Base-by-base conservation (phyloP, 2,888 invertebrate species). In the Pristionchus entomophagus region DNA sequence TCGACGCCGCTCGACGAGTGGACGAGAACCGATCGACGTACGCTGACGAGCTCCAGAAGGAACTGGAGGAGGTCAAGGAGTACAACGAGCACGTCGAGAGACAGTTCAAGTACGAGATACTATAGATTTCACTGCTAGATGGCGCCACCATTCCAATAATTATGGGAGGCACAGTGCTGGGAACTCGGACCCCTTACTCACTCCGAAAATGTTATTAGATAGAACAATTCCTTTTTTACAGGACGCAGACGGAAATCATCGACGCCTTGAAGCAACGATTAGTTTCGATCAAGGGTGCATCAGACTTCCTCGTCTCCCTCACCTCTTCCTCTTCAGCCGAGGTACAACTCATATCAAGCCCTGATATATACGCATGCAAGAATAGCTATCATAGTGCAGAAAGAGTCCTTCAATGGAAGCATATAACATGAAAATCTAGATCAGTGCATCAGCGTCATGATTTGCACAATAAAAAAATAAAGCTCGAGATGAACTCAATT, bases 211-310 rank as follows among this genome's bases (percentile, higher is more conserved):
- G 10, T 41, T 69, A 69, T 22, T 22, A 12, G 45, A 77, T 73
- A 73, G 10, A 8, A 32, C 35, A 69, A 38, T 77, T 45, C 6
- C 29, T 53, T 41, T 88, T 87, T 81, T 91, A 86, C 86, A 88
- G 88, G 83, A 86, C 91, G 10, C 93, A 93, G 85, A 91, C 91
- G 65, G 91, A 91, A 69, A 91, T 93, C 38, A 91, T 93, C 86
- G 89, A 91, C 49, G 89, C 89, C 2, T 86, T 93, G 69, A 93
- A 93, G 86, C 89, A 91, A 78, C 90, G 89, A 53, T 86, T 92
- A 6, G 65, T 91, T 32, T 86, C 88, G 85, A 91, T 92, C 38
- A 86, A 62, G 45, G 38, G n/a, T n/a, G 53, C 85, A 6, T 38
- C 56, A 8, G 85, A 85, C 77, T 85, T 85, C 85, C 77, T 85